Base-by-base conservation (phyloP, 2,113 vertebrate genomes). In the Prolemur simus region DNA sequence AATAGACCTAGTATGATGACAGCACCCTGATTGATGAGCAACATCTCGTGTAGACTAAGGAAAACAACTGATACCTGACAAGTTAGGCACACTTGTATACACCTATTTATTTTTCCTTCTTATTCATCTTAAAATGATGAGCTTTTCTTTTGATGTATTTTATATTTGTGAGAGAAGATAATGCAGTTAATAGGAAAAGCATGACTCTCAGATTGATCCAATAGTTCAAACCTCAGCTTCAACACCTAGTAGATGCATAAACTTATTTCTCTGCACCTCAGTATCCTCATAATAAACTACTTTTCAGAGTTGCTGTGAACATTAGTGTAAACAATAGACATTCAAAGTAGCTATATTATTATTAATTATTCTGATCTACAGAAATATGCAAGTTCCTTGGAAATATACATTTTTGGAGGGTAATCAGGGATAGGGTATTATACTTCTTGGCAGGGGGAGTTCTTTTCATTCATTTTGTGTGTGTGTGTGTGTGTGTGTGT, bases 71-170 rank as follows among this genome's bases (percentile, higher is more conserved):
- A 73, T 96, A 58, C 29, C 96, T 82, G 88, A 1, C 91, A 60
- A 37, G 86, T 80, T 85, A 10, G 81, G 34, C 32, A 94, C 56
- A 58, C 49, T 52, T 91, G 52, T 68, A 69, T 93, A 92, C 91
- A 91, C 39, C 0, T 94, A 68, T 96, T 56, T 87, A 81, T 89
- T 93, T 8, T 96, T 91, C 94, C 90, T 89, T 81, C 69, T 29
- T 80, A 60, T 84, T 89, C 37, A 34, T 87, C 69, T n/a, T 94
- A 12, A 95, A 95, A 76, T 54, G 47, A 37, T 45, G 34, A 84
- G 13, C 25, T 97, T 89, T 91, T 60, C 47, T 60, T 83, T 86
- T 68, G 9, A 69, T 84, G 32, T 91, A 34, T 58, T 84, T 76
- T 93, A n/a, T 17, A 52, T 94, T 60, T 96, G 25, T 60, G 47